Base-by-base conservation (phyloP, 2,888 invertebrate genomes). In the Yponomeuta cagnagella region DNA sequence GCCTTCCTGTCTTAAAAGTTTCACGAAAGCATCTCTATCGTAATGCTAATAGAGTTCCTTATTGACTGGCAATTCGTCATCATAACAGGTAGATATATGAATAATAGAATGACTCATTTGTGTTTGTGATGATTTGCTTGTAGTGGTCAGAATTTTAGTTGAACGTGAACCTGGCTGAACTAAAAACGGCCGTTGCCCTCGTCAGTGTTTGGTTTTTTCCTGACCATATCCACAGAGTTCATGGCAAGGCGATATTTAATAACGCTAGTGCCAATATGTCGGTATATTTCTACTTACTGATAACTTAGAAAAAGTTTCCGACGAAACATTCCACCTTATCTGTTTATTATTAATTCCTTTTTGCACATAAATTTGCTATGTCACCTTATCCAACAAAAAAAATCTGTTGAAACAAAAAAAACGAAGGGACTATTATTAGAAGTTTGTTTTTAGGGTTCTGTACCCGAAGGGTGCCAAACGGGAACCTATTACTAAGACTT, bases 141-240 rank as follows among this genome's bases (percentile, higher is more conserved):
- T 81, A 76, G 76, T 80, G 72, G 80, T 82, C 76, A 77, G 76
- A 74, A 75, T 77, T 78, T 68, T 68, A 23, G 37, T 23, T 23
- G 48, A 48, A 68, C 68, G 43, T 68, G 48, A 48, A 68, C 68
- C 23, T 68, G 68, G 37, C n/a, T 83, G 82, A 87, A 88, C 85
- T 82, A 82, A 87, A 88, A 84, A 83, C 87, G 91, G 89, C 82
- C 91, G 79, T 86, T 91, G 92, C 88, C 89, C 91, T 85, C 87
- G 72, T 78, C 74, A 79, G 77, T 73, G 76, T 74, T 77, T 74
- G 77, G 82, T 85, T 87, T 83, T 87, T 88, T 87, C 81, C 81
- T 48, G 48, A 79, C 79, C 77, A 77, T 78, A 15, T 58, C 3
- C 52, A 15, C 52, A 58, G 52, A 58, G 52, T 58, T 58, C 52